Evolutionary conservation across 1,140 invertebrate genomes (phyloP).

Genomic region (Drosophila jambulina): DNA sequence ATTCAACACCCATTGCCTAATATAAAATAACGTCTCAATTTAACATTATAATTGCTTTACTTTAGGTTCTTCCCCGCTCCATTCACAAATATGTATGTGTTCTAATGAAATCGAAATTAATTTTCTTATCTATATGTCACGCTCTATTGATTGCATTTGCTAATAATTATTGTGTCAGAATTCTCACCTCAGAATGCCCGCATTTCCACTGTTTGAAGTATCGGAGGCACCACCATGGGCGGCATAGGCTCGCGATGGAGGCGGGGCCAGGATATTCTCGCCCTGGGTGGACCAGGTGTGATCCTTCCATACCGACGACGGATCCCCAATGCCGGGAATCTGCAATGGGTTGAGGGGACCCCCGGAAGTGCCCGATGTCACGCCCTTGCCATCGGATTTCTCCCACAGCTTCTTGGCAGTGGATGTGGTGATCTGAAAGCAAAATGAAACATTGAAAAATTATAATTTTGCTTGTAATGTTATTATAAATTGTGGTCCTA

Average conservation of each 20-base stretch:
- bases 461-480: constrained; percentile 21
- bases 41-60: not conserved
- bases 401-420: constrained; percentile 85
- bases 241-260: constrained; percentile 74
- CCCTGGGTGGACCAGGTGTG: constrained; percentile 84
- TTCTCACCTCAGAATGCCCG: constrained; percentile 82
- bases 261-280: constrained; percentile 81
- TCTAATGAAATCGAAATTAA: constrained; percentile 17
- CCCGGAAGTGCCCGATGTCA: constrained; percentile 65
- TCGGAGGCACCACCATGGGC: constrained; percentile 77
- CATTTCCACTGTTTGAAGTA: constrained; percentile 77
- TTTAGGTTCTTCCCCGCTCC: not conserved
- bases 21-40: not conserved
- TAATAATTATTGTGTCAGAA: not conserved
- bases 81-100: not conserved
- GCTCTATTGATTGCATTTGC: constrained; percentile 22
- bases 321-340: constrained; percentile 81
- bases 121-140: constrained; percentile 26
- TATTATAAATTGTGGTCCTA: constrained; percentile 15
- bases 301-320: constrained; percentile 84
- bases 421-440: constrained; percentile 82
- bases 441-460: constrained; percentile 8
- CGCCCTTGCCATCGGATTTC: constrained; percentile 82
- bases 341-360: constrained; percentile 82
- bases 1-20: not conserved